These are phyloP conservation scores for Myzus persicae DNA, from an alignment of 1,140 invertebrate genomes.

Conservation along the genomic window DNA sequence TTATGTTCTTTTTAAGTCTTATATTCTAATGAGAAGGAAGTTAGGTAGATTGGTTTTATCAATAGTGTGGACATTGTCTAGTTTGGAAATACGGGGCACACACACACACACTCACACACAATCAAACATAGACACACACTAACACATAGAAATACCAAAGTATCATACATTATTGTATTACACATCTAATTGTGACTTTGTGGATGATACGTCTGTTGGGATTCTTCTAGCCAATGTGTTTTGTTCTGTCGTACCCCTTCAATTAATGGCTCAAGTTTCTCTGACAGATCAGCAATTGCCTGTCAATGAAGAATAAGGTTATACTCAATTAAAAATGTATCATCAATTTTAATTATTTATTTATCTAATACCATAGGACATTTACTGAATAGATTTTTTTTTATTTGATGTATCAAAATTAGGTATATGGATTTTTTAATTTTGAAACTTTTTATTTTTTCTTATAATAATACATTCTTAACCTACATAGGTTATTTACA, in stretches of 20 bases:
- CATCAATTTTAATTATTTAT: background rate
- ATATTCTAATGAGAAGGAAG: slow-evolving; percentile 55
- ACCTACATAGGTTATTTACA: too few species aligned
- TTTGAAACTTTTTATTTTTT: too few species aligned
- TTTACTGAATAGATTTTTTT: background rate
- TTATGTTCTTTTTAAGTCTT: slow-evolving; percentile 47
- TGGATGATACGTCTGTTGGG: slow-evolving; percentile 64
- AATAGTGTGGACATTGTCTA: background rate
- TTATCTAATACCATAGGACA: background rate
- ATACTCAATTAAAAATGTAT: background rate
- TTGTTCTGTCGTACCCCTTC: slow-evolving; percentile 86
- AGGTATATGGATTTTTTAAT: slow-evolving; percentile 70
- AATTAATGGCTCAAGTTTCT: slow-evolving; percentile 79
- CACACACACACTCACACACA: background rate
- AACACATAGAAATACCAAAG: background rate
- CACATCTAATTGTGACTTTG: slow-evolving; percentile 27
- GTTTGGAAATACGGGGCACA: background rate
- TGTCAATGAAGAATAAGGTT: slow-evolving; percentile 64
- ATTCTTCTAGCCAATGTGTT: slow-evolving; percentile 80
- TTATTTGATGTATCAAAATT: background rate
- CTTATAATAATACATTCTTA: too few species aligned
- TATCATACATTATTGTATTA: background rate
- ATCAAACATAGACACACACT: background rate
- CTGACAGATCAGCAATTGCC: slow-evolving; percentile 83
- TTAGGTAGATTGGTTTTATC: slow-evolving; percentile 54